phyloP scores from a whole-genome alignment of 2,888 invertebrate species.

The Cephus sareptanus region DNA sequence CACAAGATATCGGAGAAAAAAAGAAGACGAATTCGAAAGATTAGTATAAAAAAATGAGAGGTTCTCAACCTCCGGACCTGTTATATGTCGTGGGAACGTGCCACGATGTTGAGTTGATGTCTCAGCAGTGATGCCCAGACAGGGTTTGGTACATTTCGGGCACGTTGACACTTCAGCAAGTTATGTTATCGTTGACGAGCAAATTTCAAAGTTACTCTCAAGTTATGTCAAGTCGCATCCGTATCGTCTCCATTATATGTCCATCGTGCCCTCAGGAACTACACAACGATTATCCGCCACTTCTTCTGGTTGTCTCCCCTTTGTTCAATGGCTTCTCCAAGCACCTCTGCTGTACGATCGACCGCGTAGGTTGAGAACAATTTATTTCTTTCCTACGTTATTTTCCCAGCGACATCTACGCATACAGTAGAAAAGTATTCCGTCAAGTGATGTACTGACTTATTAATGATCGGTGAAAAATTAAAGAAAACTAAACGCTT shows the following conservation, averaged over 20 bases:
- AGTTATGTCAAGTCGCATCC: constrained; percentile 10
- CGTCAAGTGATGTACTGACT: neutral
- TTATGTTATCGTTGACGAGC: constrained; percentile 11
- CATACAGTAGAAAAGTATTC: neutral
- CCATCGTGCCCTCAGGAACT: constrained; percentile 10
- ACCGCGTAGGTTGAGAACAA: constrained; percentile 51
- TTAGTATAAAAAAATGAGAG: constrained; percentile 39
- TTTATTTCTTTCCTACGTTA: constrained; percentile 21
- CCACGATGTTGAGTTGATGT: constrained; percentile 41
- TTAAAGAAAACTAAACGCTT: neutral
- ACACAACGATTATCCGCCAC: constrained; percentile 17
- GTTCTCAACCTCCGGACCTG: constrained; percentile 49
- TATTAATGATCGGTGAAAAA: neutral
- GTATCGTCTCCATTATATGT: constrained; percentile 14
- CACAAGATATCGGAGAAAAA: neutral
- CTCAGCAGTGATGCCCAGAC: constrained; percentile 50
- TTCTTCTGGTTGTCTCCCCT: constrained; percentile 27
- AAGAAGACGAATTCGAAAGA: constrained; percentile 16
- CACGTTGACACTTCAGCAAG: constrained; percentile 13
- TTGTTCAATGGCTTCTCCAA: constrained; percentile 51
- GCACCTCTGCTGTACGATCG: constrained; percentile 31
- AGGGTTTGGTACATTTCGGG: constrained; percentile 24
- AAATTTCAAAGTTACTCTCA: constrained; percentile 7
- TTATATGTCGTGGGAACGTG: constrained; percentile 20
- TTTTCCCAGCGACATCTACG: constrained; percentile 6